Evolutionary conservation across 1,140 invertebrate genomes (phyloP), one percentile per base, ranked within the genome.

Genomic region (Sitophilus oryzae): DNA sequence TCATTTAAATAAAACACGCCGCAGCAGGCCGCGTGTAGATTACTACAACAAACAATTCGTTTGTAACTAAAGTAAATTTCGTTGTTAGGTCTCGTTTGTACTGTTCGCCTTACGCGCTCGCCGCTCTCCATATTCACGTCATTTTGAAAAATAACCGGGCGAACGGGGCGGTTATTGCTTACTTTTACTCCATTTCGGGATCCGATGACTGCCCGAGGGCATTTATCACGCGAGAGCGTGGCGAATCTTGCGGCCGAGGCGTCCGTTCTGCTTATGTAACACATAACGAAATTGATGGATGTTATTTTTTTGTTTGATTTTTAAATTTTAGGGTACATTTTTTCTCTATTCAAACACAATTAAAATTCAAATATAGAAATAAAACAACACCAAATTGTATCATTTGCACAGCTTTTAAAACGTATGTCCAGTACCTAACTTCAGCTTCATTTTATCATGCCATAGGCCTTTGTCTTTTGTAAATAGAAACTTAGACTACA

Each of bases 11-110:
- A 42, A 56, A 56, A 48, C 45, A 30, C 25, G n/a, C 14, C 14
- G 30, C 14, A 42, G 45, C 10, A 25, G 25, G 44, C 5, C 18
- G 11, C 18, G 21, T 15, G 53, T 48, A 56, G 53, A 56, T 56
- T 56, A 56, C 53, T 40, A 40, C 22, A 40, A 47, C 44, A 56
- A 56, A 56, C 53, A 56, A 56, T 56, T 56, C 53, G 48, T 56
- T 56, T 56, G 53, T 37, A 56, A 56, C 45, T 37, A 49, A 56
- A 56, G 53, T 56, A 56, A 25, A 56, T 56, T 56, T 56, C 25
- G 25, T 30, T 30, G 25, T 30, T 11, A 30, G 25, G 25, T 11
- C 25, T 11, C 25, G 25, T 30, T 30, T 30, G 25, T 30, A 30
- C 25, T 30, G 25, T 30, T 30, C 25, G 5, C n/a, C n/a, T n/a